Base-by-base conservation (phyloP, 1,140 invertebrate species). In the Magallana angulata region DNA sequence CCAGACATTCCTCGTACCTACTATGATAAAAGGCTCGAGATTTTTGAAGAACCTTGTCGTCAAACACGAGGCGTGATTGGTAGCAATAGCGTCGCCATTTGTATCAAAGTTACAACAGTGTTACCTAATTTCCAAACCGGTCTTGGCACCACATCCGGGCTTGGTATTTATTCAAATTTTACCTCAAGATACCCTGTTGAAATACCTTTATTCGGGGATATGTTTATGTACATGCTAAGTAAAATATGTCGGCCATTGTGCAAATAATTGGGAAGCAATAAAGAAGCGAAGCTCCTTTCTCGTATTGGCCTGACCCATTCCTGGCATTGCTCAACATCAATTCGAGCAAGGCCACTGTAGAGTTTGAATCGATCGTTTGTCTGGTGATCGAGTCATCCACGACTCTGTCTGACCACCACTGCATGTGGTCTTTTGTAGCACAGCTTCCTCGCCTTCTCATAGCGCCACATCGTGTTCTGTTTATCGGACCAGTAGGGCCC, bases 81-180 rank as follows among this genome's bases (percentile, higher is more conserved):
- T 76, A 76, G 68, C 68, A 8, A 76, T 30, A 76, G 18, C 36
- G 68, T 76, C 68, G 68, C 68, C 68, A 36, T 76, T 76, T 36
- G 68, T 76, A 76, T 76, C 68, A 76, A 76, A 76, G 68, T 76
- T 76, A 76, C 68, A 76, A 76, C 68, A 76, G 68, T 36, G 68
- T 76, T 76, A 76, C 68, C 68, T 76, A 76, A 76, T 76, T 12
- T 76, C 68, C 24, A 76, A 76, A 36, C 68, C 68, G 24, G 68
- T 76, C 68, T 76, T 76, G 68, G 68, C 68, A 76, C 68, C 68
- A 76, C 68, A 76, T 76, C 24, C 24, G 68, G 68, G 68, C 24
- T 30, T 30, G 24, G 24, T 76, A 76, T 76, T 76, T 76, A 76
- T 76, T 76, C 11, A 76, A 30, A 76, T 76, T 76, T 76, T 24